Conservation (phyloP, 2,113 vertebrate genomes). For the Odocoileus hemionus region DNA sequence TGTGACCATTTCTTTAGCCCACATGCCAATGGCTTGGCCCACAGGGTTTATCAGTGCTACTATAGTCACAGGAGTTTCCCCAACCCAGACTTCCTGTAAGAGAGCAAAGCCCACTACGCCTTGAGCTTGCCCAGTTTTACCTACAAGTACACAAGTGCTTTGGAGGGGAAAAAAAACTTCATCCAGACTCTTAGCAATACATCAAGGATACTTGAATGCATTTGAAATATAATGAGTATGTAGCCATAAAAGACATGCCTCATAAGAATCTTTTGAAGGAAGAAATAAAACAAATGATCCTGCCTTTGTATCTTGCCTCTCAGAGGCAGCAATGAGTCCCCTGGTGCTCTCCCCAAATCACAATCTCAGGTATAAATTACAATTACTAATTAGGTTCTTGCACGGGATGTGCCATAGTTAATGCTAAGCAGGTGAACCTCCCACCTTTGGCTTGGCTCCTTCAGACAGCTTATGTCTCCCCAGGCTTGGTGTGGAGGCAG, state of each 20-base stretch:
- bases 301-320: slow-evolving; percentile 53
- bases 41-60: no score
- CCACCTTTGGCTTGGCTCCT: background rate
- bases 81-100: background rate
- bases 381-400: slow-evolving; percentile 39
- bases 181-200: slow-evolving; percentile 41
- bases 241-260: slow-evolving; percentile 49
- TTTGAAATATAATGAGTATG: slow-evolving; percentile 65
- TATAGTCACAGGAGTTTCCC: background rate
- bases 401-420: background rate
- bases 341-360: slow-evolving; percentile 32
- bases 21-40: background rate
- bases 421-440: background rate
- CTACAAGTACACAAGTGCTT: slow-evolving; percentile 31
- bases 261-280: slow-evolving; percentile 61
- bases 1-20: background rate
- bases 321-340: slow-evolving; percentile 7
- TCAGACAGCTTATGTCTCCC: no score
- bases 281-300: slow-evolving; percentile 70
- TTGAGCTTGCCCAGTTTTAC: background rate
- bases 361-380: slow-evolving; percentile 62
- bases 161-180: background rate
- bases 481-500: background rate
- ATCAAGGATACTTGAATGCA: slow-evolving; percentile 60
- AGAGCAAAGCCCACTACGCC: background rate